Base-by-base conservation (phyloP, 2,888 invertebrate species). In the Ochropacha duplaris region DNA sequence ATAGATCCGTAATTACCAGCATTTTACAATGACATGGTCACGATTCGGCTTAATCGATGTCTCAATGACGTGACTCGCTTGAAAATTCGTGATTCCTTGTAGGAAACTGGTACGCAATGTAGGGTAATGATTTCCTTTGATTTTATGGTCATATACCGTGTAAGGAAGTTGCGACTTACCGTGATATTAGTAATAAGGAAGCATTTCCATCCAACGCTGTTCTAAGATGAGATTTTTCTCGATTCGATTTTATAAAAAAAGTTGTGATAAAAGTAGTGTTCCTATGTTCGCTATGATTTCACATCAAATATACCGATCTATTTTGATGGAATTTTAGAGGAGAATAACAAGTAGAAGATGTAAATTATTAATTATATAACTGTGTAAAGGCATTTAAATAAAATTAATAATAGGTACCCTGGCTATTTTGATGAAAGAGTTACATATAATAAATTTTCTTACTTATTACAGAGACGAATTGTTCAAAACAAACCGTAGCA, bases 41-140 rank as follows among this genome's bases (percentile, higher is more conserved):
- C 79, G 79, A 79, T 62, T 70, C 59, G 49, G 62, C 65, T 65
- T 72, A 76, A 77, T 78, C 66, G 68, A 70, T 68, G 65, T 66
- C 60, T 64, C 65, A 71, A 70, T 73, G 68, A 65, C 72, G 66
- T 67, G 67, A 66, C 65, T 52, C 50, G 67, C 56, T 66, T 68
- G 59, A 54, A 55, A 57, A 70, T 64, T 64, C 59, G 61, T 58
- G 67, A 65, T 64, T 61, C 56, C 50, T 62, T 56, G 52, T 56
- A 39, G 54, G 59, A 36, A 66, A 66, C 61, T 44, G 44, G 44
- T 9, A 19, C 39, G 5, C 19, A 6, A 44, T 44, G 3, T 44
- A 19, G 44, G 9, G 44, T 44, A 44, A 44, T 44, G 44, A 44
- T 44, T 44, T 44, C 44, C 44, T 44, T 44, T 19, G 9, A 44